Percentiles rank a stretch among this genome's conserved stretches.
Evolutionary conservation across 2,113 vertebrate species (phyloP).

Genomic region (Microtus oregoni): DNA sequence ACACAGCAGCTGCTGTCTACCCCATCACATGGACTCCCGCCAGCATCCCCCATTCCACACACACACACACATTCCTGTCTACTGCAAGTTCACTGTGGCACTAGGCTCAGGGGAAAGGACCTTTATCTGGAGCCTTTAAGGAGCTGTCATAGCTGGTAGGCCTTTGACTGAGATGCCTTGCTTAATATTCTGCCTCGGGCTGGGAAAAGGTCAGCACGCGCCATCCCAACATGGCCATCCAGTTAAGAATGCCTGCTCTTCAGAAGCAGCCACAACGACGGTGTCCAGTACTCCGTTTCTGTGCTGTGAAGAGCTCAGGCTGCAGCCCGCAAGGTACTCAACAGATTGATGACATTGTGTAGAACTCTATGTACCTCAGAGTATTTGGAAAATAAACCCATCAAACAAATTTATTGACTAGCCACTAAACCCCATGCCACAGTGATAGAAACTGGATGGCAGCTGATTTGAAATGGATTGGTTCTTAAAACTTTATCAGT

Average conservation of each 20-base stretch:
- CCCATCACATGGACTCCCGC: fast-evolving
- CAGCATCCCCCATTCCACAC: fast-evolving
- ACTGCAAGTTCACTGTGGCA: neutral
- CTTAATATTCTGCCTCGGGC: neutral
- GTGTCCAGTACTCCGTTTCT: neutral
- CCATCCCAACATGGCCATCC: neutral
- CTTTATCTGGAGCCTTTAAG: neutral
- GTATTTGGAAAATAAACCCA: slow-evolving; percentile 22
- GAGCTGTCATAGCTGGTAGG: neutral
- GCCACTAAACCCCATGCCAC: neutral
- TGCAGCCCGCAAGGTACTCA: neutral
- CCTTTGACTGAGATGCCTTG: neutral
- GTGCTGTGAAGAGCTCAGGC: neutral
- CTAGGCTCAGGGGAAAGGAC: neutral
- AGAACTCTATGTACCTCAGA: neutral
- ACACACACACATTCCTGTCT: fast-evolving
- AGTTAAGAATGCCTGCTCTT: neutral
- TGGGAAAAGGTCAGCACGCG: neutral
- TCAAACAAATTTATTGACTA: slow-evolving; percentile 12
- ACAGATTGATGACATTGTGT: neutral
- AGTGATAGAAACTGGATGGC: neutral
- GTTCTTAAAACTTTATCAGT: slow-evolving; percentile 59
- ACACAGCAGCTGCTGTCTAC: fast-evolving
- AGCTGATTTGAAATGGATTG: slow-evolving; percentile 50
- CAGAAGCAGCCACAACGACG: neutral